Evolutionary conservation across 64 coral and sea anemone species (phyloP).

Genomic region (Pocillopora damicornis): DNA sequence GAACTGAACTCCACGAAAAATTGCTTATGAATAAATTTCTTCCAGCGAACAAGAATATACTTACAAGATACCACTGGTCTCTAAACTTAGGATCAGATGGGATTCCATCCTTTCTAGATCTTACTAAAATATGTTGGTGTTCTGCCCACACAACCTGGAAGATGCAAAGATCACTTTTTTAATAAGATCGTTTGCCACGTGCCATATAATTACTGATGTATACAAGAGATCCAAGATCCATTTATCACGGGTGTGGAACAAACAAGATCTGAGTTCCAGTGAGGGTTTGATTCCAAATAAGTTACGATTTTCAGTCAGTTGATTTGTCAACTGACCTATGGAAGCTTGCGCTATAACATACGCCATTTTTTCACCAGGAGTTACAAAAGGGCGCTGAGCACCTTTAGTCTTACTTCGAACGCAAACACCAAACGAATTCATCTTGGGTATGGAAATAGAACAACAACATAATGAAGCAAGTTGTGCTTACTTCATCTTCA

Average conservation of each 20-base stretch:
- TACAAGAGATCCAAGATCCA: too few relatives aligned
- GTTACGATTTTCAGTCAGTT: too few relatives aligned
- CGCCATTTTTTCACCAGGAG: too few relatives aligned
- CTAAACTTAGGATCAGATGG: slow-evolving; percentile 89
- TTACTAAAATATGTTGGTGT: slow-evolving; percentile 83
- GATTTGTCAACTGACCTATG: too few relatives aligned
- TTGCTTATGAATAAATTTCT: not conserved
- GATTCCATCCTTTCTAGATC: slow-evolving; percentile 76
- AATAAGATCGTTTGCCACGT: too few relatives aligned
- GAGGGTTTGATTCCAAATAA: too few relatives aligned
- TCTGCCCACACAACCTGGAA: slow-evolving; percentile 90
- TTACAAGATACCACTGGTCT: slow-evolving; percentile 99
- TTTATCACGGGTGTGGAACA: too few relatives aligned
- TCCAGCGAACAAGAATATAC: not conserved
- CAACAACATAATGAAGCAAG: not conserved
- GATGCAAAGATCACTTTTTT: not conserved
- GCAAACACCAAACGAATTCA: not conserved
- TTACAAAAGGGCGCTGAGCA: too few relatives aligned
- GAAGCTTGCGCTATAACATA: too few relatives aligned
- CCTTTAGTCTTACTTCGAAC: too few relatives aligned
- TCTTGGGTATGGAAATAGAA: not conserved
- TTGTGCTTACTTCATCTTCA: slow-evolving; percentile 67
- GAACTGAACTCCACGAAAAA: not conserved
- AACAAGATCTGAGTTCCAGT: too few relatives aligned
- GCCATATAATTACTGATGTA: too few relatives aligned